Conservation (phyloP, 2,888 invertebrate species). For the Drosophila tripunctata region DNA sequence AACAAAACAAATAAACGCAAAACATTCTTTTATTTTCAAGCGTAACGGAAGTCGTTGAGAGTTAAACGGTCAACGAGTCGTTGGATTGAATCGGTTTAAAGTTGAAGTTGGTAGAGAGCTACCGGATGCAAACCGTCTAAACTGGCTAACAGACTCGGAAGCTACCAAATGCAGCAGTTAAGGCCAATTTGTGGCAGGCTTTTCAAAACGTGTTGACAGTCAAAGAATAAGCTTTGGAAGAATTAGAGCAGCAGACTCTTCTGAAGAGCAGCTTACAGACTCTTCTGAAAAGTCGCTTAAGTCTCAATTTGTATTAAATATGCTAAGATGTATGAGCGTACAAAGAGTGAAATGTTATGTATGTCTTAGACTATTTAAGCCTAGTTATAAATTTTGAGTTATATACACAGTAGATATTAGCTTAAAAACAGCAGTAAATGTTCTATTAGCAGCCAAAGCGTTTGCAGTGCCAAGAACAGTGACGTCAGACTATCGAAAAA, state of each 20-base stretch:
- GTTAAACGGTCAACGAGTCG: slow-evolving; percentile 72
- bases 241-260: not conserved
- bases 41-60: slow-evolving; percentile 76
- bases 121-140: slow-evolving; percentile 58
- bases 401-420: too few relatives aligned
- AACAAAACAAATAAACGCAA: slow-evolving; percentile 55
- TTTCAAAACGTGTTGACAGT: slow-evolving; percentile 6
- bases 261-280: too few relatives aligned
- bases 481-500: too few relatives aligned
- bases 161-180: slow-evolving; percentile 1
- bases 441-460: too few relatives aligned
- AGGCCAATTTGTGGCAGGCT: not conserved
- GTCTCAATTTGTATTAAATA: too few relatives aligned
- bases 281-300: too few relatives aligned
- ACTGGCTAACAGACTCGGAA: not conserved
- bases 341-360: too few relatives aligned
- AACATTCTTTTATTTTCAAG: slow-evolving; percentile 71
- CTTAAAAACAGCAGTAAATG: too few relatives aligned
- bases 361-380: too few relatives aligned
- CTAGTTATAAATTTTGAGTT: too few relatives aligned
- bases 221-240: not conserved
- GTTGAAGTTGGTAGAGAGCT: slow-evolving; percentile 32
- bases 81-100: slow-evolving; percentile 7
- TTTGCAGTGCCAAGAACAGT: too few relatives aligned
- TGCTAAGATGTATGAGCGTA: too few relatives aligned